A percentile compares a stretch with the other conserved stretches of the same genome.
These are phyloP conservation scores for Scaptomyza caliginosa DNA, from an alignment of 2,888 invertebrate genomes.

Conservation along the genomic window DNA sequence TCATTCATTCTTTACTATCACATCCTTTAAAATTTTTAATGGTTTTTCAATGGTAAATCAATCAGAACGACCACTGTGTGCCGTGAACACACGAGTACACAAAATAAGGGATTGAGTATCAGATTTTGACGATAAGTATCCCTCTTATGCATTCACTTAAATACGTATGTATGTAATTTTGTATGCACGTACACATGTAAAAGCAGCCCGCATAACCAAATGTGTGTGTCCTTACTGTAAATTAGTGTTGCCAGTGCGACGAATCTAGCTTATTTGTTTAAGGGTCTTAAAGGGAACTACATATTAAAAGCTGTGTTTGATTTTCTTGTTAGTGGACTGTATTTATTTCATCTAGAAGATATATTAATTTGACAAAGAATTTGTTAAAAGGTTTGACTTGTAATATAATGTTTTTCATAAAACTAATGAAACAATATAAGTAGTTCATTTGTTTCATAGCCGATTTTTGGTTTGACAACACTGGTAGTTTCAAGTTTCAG, in stretches of 20 bases:
- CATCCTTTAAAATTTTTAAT: too few relatives aligned
- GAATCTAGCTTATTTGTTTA: background rate
- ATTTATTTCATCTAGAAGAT: too few relatives aligned
- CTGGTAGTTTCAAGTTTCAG: slow-evolving; percentile 57
- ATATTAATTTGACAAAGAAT: too few relatives aligned
- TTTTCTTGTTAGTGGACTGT: too few relatives aligned
- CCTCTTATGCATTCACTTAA: background rate
- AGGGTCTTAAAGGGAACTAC: background rate
- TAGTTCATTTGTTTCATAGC: background rate
- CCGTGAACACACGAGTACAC: slow-evolving; percentile 1
- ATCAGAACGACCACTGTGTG: too few relatives aligned
- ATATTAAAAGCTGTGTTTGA: background rate
- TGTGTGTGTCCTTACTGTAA: background rate
- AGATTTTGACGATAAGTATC: slow-evolving; percentile 31
- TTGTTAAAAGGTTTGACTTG: background rate
- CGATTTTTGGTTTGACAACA: background rate
- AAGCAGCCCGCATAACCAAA: slow-evolving; percentile 10
- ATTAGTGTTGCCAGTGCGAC: background rate
- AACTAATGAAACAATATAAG: background rate
- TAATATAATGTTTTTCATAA: too few relatives aligned
- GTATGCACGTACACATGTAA: background rate
- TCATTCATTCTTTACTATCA: too few relatives aligned
- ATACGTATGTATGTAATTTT: background rate
- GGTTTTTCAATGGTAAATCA: too few relatives aligned
- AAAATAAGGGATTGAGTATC: slow-evolving; percentile 18